phyloP scores from a whole-genome alignment of 2,113 vertebrate species.

The Polyodon spathula region DNA sequence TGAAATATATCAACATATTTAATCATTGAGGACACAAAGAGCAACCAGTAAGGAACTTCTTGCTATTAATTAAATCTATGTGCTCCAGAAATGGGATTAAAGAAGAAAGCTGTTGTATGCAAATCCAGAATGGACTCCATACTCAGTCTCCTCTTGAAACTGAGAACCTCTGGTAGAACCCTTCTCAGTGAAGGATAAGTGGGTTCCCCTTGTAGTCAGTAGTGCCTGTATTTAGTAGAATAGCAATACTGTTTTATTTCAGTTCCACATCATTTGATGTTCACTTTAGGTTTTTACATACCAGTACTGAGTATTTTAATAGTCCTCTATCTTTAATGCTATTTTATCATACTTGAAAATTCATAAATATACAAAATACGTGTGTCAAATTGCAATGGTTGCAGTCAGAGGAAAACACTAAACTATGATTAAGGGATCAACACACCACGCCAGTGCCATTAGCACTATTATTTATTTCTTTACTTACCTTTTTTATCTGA shows the following conservation, averaged over 20 bases:
- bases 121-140: neutral
- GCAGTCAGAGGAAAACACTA: too few species aligned
- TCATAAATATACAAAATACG: too few species aligned
- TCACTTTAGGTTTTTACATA: too few species aligned
- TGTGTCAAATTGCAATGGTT: too few species aligned
- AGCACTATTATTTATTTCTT: too few species aligned
- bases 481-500: too few species aligned
- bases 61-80: conserved; percentile 52
- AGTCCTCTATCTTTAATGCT: too few species aligned
- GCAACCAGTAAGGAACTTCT: conserved; percentile 53
- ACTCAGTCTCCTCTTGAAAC: neutral
- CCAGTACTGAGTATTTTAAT: too few species aligned
- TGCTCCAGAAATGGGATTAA: conserved; percentile 51
- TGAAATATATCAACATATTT: conserved; percentile 38
- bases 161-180: neutral
- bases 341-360: too few species aligned
- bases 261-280: too few species aligned
- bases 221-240: neutral
- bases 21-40: conserved; percentile 42
- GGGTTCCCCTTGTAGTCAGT: neutral
- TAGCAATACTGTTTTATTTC: neutral
- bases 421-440: too few species aligned
- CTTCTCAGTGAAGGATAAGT: neutral
- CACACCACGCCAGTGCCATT: too few species aligned
- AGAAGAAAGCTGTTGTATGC: conserved; percentile 28